Evolutionary conservation across 2,888 invertebrate genomes (phyloP), one percentile per base, ranked within the genome.

Genomic region (Xestia sexstrigata): DNA sequence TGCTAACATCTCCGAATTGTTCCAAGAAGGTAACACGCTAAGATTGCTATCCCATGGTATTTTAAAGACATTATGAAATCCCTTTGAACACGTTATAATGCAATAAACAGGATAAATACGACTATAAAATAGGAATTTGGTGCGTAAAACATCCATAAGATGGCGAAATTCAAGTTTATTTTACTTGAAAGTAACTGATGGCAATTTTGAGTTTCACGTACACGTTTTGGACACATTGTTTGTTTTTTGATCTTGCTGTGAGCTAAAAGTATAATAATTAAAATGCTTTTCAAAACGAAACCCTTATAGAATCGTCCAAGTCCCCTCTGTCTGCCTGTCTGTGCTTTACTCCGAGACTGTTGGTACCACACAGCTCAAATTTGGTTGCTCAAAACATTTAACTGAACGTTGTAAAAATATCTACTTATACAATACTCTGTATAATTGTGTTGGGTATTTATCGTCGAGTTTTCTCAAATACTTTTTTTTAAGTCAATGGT

Each of bases 11-110:
- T 75, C n/a, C 42, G 15, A 30, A 60, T 9, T 23, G 13, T 70
- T 30, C 26, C 11, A 23, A 52, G 35, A 69, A 52, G 42, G 60
- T 26, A 62, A 60, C 58, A 68, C 26, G n/a, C n/a, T n/a, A n/a
- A n/a, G n/a, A n/a, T n/a, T n/a, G n/a, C n/a, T n/a, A n/a, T n/a
- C n/a, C n/a, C n/a, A n/a, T n/a, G n/a, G 30, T 73, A 83, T 87
- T 83, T 83, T 87, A 87, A 77, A 63, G 74, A 71, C 68, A 73
- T 79, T 85, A 87, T 76, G n/a, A 78, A 85, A 79, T 81, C 70
- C 20, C 26, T 70, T 70, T 71, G 17, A 70, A 83, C 45, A 79
- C 72, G 85, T 76, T 84, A 86, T 86, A 74, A 78, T 63, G 83
- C 49, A 69, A 83, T 81, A 85, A 85, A 87, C 62, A 52, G 68